Percentiles rank a stretch among this genome's conserved stretches.
These are phyloP conservation scores for Dendrocopos noguchii DNA, from an alignment of 2,113 vertebrate genomes.

Conservation along the genomic window DNA sequence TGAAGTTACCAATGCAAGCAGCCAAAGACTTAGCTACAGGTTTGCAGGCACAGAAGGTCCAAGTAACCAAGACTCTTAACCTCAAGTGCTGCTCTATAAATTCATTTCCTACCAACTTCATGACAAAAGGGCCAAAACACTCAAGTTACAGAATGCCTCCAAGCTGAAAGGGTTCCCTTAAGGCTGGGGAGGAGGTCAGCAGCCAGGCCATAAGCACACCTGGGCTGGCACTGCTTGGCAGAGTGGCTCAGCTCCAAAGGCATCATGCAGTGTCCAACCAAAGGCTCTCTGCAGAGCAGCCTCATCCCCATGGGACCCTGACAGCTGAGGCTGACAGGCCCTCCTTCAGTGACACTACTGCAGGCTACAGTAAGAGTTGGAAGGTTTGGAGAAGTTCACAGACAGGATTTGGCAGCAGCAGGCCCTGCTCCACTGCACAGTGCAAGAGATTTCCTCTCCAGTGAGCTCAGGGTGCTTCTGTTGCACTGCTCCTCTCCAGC, in stretches of 20 bases:
- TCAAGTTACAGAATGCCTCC: neutral
- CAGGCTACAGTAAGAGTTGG: neutral
- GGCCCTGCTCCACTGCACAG: neutral
- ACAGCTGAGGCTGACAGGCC: neutral
- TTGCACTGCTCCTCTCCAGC: neutral
- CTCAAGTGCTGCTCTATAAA: neutral
- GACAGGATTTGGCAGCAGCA: neutral
- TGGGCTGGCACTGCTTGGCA: neutral
- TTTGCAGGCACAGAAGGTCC: neutral
- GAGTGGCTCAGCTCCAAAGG: neutral
- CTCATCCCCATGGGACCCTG: neutral
- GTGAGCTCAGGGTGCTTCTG: neutral
- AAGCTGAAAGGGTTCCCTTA: neutral
- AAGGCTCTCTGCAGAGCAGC: neutral
- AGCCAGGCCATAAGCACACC: neutral
- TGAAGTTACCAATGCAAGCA: neutral
- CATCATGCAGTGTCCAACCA: rapidly evolving
- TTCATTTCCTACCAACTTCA: neutral
- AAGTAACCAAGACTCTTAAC: neutral
- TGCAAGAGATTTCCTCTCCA: neutral
- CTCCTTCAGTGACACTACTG: neutral
- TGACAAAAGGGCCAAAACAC: neutral
- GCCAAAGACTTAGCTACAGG: neutral
- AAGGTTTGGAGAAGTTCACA: neutral
- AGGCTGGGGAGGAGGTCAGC: neutral